Base-by-base conservation (phyloP, 1,140 invertebrate species). In the Acromyrmex charruanus region DNA sequence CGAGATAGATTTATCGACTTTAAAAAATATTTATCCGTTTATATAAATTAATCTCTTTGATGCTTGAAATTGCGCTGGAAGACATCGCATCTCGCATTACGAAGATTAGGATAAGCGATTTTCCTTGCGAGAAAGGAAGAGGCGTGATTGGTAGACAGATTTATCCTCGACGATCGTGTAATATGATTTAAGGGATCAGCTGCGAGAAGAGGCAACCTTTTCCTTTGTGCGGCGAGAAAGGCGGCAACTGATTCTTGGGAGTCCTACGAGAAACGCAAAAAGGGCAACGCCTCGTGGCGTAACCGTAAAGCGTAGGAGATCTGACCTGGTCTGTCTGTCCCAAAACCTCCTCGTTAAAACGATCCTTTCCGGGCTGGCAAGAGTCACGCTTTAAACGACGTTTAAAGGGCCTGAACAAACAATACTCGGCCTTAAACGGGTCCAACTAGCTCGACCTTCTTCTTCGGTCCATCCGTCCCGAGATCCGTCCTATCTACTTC, bases 381-480 rank as follows among this genome's bases (percentile, higher is more conserved):
- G 55, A 92, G 91, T 92, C 92, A 92, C 88, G 91, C 85, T 91
- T 92, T 92, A 92, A 92, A 92, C 77, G 91, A 90, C 87, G 87
- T 91, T 92, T 91, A 92, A 92, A 92, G 81, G 85, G 74, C 77
- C 92, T 63, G 71, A 77, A 39, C 87, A 89, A 92, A 92, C 90
- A 92, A 92, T 91, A 80, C 88, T 74, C 12, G 21, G 68, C 55
- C 58, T 59, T 79, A 86, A 79, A 44, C 63, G 72, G 66, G 51
- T 61, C 55, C 25, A 35, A 80, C 79, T 39, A 35, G 18, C 25
- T 59, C 59, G 65, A 65, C 55, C 72, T 61, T 63, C 58, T 14
- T 44, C 14, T 51, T 55, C 53, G 61, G 49, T 58, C 31, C 16
- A n/a, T 44, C 28, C 49, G 12, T 49, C 49, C 35, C 39, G 7